Percentiles rank a stretch among this genome's conserved stretches.
Conservation (phyloP, 2,113 vertebrate genomes). For the Dolichallabes microphthalmus region DNA sequence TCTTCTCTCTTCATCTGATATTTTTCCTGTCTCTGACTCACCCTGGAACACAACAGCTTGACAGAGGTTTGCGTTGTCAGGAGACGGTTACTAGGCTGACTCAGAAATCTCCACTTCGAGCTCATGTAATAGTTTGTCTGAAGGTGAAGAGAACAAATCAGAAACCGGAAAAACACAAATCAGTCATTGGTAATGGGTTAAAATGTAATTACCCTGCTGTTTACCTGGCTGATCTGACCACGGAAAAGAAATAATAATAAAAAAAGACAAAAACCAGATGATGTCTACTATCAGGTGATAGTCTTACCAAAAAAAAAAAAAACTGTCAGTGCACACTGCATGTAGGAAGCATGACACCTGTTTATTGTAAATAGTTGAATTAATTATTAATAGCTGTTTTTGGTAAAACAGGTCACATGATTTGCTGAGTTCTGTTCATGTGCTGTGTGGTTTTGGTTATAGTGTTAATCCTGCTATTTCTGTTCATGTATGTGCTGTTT, state of each 20-base stretch:
- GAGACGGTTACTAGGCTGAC: constrained; percentile 38
- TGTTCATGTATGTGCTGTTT: not conserved
- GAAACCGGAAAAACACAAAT: not conserved
- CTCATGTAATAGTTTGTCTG: not conserved
- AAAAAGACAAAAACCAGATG: no score
- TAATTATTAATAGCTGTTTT: no score
- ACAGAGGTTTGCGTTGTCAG: constrained; percentile 22
- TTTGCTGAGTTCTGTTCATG: not conserved
- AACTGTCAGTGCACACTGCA: not conserved
- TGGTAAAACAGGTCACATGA: not conserved
- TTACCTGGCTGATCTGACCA: not conserved
- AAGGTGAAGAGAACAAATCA: constrained; percentile 8
- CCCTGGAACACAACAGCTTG: not conserved
- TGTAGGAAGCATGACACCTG: not conserved
- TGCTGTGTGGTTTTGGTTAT: no score
- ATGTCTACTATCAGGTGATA: no score
- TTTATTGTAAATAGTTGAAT: not conserved
- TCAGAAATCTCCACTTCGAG: constrained; percentile 42
- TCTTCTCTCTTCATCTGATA: not conserved
- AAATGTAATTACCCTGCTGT: not conserved
- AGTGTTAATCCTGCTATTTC: not conserved
- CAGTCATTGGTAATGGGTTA: not conserved
- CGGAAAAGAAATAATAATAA: not conserved
- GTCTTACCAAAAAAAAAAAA: no score
- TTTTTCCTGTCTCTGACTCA: constrained; percentile 25